Base-by-base conservation (phyloP, 2,888 invertebrate genomes). In the Melanostoma scalare region DNA sequence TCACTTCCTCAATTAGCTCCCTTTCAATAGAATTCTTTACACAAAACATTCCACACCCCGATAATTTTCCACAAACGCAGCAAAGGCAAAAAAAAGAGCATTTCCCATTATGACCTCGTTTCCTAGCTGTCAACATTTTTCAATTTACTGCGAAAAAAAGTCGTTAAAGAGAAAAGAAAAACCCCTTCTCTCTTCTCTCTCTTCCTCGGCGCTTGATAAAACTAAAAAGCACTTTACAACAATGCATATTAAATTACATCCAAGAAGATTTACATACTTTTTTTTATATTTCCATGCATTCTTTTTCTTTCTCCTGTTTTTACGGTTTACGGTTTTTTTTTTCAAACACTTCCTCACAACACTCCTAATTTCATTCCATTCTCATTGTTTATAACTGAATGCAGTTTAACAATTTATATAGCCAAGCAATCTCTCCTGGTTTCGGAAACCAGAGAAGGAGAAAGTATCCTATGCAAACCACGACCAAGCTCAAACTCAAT, bases 391-490 rank as follows among this genome's bases (percentile, higher is more conserved):
- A 78, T 72, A 38, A 79, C 74, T 73, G 79, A 79, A 79, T 74
- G 80, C 75, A 76, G 71, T 80, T 75, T 80, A 80, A 80, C 76
- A 75, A 76, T 80, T 75, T 65, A 20, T 20, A 75, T 75, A 75
- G 42, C 36, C 6, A 44, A 10, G 53, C 40, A 60, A 46, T 60
- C 52, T 53, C 31, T 58, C 20, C 20, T 35, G n/a, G 38, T 50
- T 6, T 50, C 20, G 9, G 50, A 31, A 31, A 31, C 52, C 4
- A 31, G 4, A 52, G 36, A 44, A 35, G 5, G 71, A 20, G 42
- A 31, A 60, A 10, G 9, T 50, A 44, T 56, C 20, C 52, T 65
- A 52, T 60, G 44, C 52, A 30, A 53, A 61, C 53, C 38, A 4
- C 50, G 4, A 10, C 30, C 36, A 8, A 33, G 42, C 20, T 36